Percentiles rank a stretch among this genome's conserved stretches.
phyloP scores from a whole-genome alignment of 2,888 invertebrate species.

The Danaus chrysippus region DNA sequence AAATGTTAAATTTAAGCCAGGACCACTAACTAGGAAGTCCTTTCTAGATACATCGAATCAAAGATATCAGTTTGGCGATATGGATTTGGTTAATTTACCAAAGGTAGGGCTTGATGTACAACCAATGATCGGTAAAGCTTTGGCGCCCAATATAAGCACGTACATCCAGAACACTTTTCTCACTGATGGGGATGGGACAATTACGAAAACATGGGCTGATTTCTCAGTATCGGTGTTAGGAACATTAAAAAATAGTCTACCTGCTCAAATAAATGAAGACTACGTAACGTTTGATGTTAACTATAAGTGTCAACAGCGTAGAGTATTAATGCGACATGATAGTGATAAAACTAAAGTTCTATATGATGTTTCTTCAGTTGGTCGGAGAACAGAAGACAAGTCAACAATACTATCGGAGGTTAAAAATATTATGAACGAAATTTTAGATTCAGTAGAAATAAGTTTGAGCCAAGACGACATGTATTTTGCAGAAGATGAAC shows the following conservation, averaged over 20 bases:
- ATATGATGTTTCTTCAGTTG: slow-evolving; percentile 1
- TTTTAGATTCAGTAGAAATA: slow-evolving; percentile 81
- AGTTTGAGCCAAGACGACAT: slow-evolving; percentile 78
- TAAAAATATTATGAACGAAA: slow-evolving; percentile 68
- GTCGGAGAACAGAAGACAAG: slow-evolving; percentile 15
- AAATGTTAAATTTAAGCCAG: slow-evolving; percentile 74
- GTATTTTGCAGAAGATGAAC: slow-evolving; percentile 49
- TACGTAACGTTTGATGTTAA: slow-evolving; percentile 77
- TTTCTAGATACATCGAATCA: slow-evolving; percentile 64
- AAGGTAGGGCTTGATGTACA: slow-evolving; percentile 67
- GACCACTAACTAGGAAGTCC: slow-evolving; percentile 75
- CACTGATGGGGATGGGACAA: slow-evolving; percentile 53
- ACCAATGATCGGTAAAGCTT: slow-evolving; percentile 64
- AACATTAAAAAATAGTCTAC: slow-evolving; percentile 40
- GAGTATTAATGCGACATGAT: slow-evolving; percentile 72
- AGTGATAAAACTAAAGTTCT: slow-evolving; percentile 19
- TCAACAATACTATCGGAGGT: slow-evolving; percentile 42
- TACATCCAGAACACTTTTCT: slow-evolving; percentile 56
- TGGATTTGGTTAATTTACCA: slow-evolving; percentile 71
- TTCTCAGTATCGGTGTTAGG: slow-evolving; percentile 77
- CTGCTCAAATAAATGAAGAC: slow-evolving; percentile 41
- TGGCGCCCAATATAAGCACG: slow-evolving; percentile 63
- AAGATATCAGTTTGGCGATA: slow-evolving; percentile 64
- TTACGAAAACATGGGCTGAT: slow-evolving; percentile 73
- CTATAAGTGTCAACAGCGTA: slow-evolving; percentile 78